Conservation (phyloP, 2,113 vertebrate species). For the Toxotes chatareus region DNA sequence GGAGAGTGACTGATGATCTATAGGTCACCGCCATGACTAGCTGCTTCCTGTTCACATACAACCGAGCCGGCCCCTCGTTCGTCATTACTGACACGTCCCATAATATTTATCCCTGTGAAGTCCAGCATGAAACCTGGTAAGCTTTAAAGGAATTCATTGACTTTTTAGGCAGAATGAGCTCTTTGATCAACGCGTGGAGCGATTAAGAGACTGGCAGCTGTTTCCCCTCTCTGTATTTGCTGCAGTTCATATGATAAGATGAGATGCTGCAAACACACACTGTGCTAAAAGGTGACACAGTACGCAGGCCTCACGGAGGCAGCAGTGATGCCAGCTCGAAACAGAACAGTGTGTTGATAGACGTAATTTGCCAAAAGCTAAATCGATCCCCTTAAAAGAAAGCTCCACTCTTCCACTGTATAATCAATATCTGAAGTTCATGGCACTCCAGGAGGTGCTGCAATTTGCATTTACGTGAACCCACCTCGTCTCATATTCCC, state of each 20-base stretch:
- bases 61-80: constrained; percentile 58
- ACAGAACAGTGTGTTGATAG: constrained; percentile 42
- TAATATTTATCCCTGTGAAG: constrained; percentile 77
- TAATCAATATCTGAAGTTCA: constrained; percentile 63
- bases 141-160: constrained; percentile 65
- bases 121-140: constrained; percentile 69
- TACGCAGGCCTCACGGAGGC: constrained; percentile 4
- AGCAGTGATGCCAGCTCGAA: constrained; percentile 38
- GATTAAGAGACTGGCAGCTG: constrained; percentile 57
- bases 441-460: constrained; percentile 39
- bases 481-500: not conserved
- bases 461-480: constrained; percentile 45
- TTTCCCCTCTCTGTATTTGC: constrained; percentile 32
- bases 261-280: constrained; percentile 23
- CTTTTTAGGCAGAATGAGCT: constrained; percentile 60
- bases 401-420: constrained; percentile 32
- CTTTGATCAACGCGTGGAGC: constrained; percentile 64
- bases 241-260: constrained; percentile 32
- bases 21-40: constrained; percentile 69
- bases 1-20: constrained; percentile 73
- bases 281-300: constrained; percentile 8
- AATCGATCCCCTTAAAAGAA: constrained; percentile 58
- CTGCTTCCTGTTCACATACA: constrained; percentile 70
- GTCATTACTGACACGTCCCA: constrained; percentile 76
- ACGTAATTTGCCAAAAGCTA: constrained; percentile 62